Conservation (phyloP, 2,113 vertebrate genomes). For the Micromys minutus region DNA sequence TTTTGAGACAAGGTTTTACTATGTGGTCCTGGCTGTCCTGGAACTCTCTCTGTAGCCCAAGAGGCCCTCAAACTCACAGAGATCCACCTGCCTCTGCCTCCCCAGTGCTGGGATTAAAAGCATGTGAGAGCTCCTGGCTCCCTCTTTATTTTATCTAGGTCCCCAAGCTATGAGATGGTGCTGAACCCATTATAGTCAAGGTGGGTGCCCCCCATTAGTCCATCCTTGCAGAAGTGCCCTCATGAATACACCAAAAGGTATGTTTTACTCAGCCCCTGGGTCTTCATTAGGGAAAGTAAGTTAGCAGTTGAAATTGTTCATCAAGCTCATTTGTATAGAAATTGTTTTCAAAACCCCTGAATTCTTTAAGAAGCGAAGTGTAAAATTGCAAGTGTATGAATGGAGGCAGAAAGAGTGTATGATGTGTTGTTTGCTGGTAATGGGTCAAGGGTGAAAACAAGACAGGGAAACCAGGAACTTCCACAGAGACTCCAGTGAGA, state of each 20-base stretch:
- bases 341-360: constrained; percentile 38
- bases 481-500: constrained; percentile 43
- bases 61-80: not conserved
- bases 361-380: not conserved
- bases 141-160: not conserved
- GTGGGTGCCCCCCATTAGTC: not conserved
- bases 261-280: not conserved
- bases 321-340: not conserved
- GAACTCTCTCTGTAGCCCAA: not conserved
- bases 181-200: not conserved
- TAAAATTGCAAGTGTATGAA: constrained; percentile 2
- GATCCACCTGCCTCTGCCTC: not conserved
- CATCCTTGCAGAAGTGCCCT: not conserved
- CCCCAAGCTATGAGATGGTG: not conserved
- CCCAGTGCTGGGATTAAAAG: not conserved
- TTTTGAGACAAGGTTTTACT: not conserved
- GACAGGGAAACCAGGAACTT: not conserved
- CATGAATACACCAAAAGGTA: too few species aligned
- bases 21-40: not conserved
- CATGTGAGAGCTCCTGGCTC: not conserved
- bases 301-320: not conserved
- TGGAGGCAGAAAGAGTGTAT: not conserved
- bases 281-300: not conserved
- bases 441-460: not conserved
- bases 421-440: fast-evolving